Evolutionary conservation across 2,888 invertebrate genomes (phyloP), one percentile per base, ranked within the genome.

Genomic region (Hemicrepidius hirtus): DNA sequence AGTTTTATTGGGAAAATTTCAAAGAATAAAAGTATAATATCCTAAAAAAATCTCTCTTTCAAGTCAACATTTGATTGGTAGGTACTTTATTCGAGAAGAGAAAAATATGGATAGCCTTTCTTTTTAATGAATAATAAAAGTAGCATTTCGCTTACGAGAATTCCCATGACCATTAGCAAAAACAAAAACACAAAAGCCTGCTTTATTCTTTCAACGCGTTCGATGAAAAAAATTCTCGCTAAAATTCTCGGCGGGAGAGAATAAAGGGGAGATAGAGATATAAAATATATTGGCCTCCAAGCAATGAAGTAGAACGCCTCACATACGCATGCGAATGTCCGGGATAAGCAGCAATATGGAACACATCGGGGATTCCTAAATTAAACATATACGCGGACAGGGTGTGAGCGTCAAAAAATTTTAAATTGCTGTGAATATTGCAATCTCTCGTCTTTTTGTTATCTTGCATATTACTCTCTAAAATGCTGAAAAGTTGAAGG

Each of bases 251-350:
- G 37, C 41, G 13, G 44, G 46, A 44, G 40, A 59, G 32, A 59
- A 68, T 63, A 63, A 68, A 53, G 53, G 41, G 55, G 53, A 50
- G 60, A 68, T 68, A 62, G 60, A 68, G 49, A 68, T 55, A 68
- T 68, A 68, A 68, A 68, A 68, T 63, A 60, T 68, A 68, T 62
- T 63, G 62, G 53, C 37, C 49, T 68, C 50, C 37, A 55, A 44
- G 63, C 62, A 63, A 68, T 68, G 68, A 63, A 53, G 62, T 68
- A 63, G 68, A 68, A 53, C 41, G 24, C 18, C 37, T 21, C 62
- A 55, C 68, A 68, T 68, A 68, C 68, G 68, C 68, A 68, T 68
- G 68, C 53, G 68, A 68, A 68, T 68, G 68, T 68, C 49, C 16
- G 62, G 53, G 63, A 63, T 55, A 68, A 68, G 63, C 50, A 62